Percentiles rank a stretch among this genome's conserved stretches.
These are phyloP conservation scores for Pseudochaenichthys georgianus DNA, from an alignment of 2,797 vertebrate species.

Conservation along the genomic window DNA sequence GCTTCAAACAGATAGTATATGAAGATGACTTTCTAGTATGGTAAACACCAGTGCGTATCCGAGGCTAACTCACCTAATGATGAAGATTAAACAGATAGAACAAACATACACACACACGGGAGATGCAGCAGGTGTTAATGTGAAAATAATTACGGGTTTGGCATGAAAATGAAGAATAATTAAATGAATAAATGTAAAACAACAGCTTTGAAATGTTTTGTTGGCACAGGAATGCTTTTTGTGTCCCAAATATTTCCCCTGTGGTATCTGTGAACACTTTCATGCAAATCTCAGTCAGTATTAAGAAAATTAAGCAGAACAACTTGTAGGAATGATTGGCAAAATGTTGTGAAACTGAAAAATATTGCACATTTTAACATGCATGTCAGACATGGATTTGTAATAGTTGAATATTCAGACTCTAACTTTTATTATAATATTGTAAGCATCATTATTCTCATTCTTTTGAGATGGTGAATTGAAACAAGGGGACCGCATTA, in stretches of 20 bases:
- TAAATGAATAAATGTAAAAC: slow-evolving; percentile 89
- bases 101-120: slow-evolving; percentile 57
- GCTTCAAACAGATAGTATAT: slow-evolving; percentile 46
- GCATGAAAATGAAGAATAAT: slow-evolving; percentile 85
- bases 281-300: slow-evolving; percentile 66
- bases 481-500: no score
- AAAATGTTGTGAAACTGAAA: slow-evolving; percentile 22
- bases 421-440: background rate
- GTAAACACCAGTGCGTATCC: slow-evolving; percentile 56
- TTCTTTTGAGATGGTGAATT: no score
- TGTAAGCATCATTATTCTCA: background rate
- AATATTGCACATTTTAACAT: slow-evolving; percentile 20
- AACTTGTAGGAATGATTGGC: slow-evolving; percentile 24
- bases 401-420: slow-evolving; percentile 7
- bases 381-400: slow-evolving; percentile 35
- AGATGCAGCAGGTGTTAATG: slow-evolving; percentile 85
- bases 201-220: slow-evolving; percentile 81
- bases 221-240: slow-evolving; percentile 70
- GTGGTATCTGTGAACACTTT: slow-evolving; percentile 71
- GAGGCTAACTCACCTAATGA: slow-evolving; percentile 64
- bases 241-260: slow-evolving; percentile 74
- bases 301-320: slow-evolving; percentile 64
- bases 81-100: slow-evolving; percentile 70
- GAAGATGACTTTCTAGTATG: slow-evolving; percentile 50
- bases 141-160: slow-evolving; percentile 85